Conservation (phyloP, 2,797 vertebrate species). For the Sebastes steindachneri region DNA sequence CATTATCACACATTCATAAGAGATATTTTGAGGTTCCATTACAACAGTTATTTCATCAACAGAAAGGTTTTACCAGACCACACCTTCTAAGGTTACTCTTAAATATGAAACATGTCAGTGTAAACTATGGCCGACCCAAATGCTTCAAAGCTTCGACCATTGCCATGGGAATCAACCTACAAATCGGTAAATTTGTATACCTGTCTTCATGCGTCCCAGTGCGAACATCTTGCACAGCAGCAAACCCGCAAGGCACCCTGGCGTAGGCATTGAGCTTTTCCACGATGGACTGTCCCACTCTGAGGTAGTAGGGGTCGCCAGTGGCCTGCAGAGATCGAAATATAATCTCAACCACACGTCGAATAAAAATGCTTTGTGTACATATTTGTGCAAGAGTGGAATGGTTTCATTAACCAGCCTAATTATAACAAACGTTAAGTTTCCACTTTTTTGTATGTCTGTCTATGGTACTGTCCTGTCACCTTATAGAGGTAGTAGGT, state of each 20-base stretch:
- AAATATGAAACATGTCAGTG: not conserved
- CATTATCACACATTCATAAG: not conserved
- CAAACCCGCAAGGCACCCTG: constrained; percentile 88
- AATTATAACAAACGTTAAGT: not conserved
- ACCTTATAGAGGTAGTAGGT: constrained; percentile 91
- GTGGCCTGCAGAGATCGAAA: constrained; percentile 78
- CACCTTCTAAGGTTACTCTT: not conserved
- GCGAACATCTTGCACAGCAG: constrained; percentile 87
- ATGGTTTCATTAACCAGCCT: not conserved
- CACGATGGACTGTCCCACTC: constrained; percentile 88
- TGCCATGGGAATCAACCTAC: too few species aligned
- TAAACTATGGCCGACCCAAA: not conserved
- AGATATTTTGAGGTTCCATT: not conserved
- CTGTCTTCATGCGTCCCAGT: constrained; percentile 88
- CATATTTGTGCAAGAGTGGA: not conserved
- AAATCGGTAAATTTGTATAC: constrained; percentile 47
- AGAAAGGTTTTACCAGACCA: not conserved
- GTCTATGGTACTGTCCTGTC: not conserved
- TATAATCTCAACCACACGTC: not conserved
- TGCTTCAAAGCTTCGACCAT: too few species aligned
- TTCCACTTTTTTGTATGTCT: not conserved
- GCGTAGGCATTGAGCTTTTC: constrained; percentile 87
- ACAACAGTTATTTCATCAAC: not conserved
- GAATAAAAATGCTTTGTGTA: not conserved
- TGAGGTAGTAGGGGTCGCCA: constrained; percentile 88